Conservation (phyloP, 2,888 invertebrate species). For the Acanthosepion esculentum region DNA sequence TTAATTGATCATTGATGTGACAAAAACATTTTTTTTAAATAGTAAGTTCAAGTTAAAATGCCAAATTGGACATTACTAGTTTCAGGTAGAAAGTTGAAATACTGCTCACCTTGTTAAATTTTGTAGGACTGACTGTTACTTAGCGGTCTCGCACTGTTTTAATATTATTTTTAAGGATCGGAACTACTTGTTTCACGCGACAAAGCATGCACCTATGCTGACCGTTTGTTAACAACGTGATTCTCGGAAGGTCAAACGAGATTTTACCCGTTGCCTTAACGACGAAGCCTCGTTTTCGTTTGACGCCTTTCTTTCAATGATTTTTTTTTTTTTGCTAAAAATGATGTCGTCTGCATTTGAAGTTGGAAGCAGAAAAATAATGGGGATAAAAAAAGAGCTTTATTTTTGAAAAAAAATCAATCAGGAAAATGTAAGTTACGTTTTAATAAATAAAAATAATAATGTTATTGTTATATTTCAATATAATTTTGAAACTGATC, state of each 20-base stretch:
- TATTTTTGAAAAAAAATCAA: no score
- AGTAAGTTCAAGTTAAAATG: no score
- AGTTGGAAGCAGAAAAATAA: background rate
- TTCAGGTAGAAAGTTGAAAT: no score
- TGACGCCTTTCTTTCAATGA: background rate
- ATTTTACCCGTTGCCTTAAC: background rate
- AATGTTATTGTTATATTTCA: background rate
- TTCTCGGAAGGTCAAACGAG: background rate
- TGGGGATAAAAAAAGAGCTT: background rate
- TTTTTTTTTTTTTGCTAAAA: background rate
- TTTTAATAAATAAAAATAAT: background rate
- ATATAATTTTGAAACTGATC: no score
- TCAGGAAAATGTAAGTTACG: background rate
- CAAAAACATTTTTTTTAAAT: no score
- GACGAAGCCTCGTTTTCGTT: background rate
- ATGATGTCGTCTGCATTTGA: background rate
- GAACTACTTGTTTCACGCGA: background rate
- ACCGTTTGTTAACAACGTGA: background rate
- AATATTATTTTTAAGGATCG: background rate
- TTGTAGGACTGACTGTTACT: background rate
- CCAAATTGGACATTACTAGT: no score
- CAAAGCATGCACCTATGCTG: background rate
- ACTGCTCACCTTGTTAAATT: background rate
- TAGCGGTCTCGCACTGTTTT: background rate
- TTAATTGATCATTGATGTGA: no score